phyloP scores from a whole-genome alignment of 2,888 invertebrate species.

The Choristoneura rosaceana region DNA sequence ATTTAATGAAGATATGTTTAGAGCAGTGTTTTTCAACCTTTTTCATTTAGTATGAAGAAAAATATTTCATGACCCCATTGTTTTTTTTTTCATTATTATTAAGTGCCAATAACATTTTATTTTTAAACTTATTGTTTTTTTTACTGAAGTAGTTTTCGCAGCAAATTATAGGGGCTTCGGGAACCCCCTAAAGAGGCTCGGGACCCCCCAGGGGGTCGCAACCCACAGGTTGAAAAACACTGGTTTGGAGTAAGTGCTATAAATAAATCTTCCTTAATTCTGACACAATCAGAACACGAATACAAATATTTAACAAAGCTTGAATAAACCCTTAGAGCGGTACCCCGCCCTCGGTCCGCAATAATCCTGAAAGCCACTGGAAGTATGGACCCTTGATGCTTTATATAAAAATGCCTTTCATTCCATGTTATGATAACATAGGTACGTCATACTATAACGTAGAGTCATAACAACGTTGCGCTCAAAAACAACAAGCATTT shows the following conservation, averaged over 20 bases:
- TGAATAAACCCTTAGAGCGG: constrained; percentile 35
- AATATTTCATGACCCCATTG: too few relatives aligned
- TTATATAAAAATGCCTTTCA: constrained; percentile 24
- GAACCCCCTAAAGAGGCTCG: too few relatives aligned
- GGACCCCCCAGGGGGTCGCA: too few relatives aligned
- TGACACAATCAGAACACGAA: constrained; percentile 16
- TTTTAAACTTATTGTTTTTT: too few relatives aligned
- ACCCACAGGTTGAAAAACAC: too few relatives aligned
- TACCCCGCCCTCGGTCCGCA: constrained; percentile 33
- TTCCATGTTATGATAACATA: constrained; percentile 4
- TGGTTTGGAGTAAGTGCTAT: background rate
- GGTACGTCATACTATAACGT: background rate
- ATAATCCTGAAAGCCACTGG: constrained; percentile 42
- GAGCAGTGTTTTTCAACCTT: too few relatives aligned
- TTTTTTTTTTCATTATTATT: too few relatives aligned
- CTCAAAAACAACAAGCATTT: constrained; percentile 8
- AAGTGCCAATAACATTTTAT: too few relatives aligned
- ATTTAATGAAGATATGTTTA: background rate
- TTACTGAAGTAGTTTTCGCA: too few relatives aligned
- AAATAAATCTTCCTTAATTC: constrained; percentile 24
- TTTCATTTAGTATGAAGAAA: too few relatives aligned
- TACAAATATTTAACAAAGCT: constrained; percentile 31
- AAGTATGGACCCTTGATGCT: constrained; percentile 16
- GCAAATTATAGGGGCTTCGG: too few relatives aligned
- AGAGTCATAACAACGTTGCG: background rate